Percentiles rank a stretch among this genome's conserved stretches.
These are phyloP conservation scores for Zaprionus lineosus DNA, from an alignment of 2,888 invertebrate species.

Conservation along the genomic window DNA sequence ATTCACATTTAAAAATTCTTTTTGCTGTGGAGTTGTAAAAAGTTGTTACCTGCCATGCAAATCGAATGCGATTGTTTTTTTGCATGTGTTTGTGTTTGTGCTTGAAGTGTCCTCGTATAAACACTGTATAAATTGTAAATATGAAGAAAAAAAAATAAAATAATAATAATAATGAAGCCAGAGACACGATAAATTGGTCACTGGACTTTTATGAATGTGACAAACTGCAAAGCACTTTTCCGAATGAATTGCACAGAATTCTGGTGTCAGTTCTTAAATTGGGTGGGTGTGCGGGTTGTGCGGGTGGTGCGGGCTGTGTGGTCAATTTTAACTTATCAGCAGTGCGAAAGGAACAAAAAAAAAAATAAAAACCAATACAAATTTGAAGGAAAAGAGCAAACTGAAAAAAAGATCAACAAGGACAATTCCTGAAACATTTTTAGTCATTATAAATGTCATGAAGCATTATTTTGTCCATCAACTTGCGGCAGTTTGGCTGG, in stretches of 20 bases:
- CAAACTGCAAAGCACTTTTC: slow-evolving; percentile 26
- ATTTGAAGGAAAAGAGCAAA: too few relatives aligned
- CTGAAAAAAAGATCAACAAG: slow-evolving; percentile 18
- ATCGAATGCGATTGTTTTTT: too few relatives aligned
- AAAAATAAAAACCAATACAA: too few relatives aligned
- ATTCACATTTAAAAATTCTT: too few relatives aligned
- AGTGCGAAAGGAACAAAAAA: too few relatives aligned
- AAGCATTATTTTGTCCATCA: slow-evolving; percentile 71
- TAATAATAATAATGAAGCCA: slow-evolving; percentile 4
- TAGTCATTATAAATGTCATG: slow-evolving; percentile 74
- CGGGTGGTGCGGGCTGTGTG: slow-evolving; percentile 3
- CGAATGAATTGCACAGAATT: slow-evolving; percentile 45
- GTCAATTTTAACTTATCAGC: slow-evolving; percentile 2
- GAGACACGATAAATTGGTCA: too few relatives aligned
- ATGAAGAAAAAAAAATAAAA: too few relatives aligned
- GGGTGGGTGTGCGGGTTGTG: slow-evolving; percentile 20
- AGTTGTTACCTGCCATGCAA: background rate
- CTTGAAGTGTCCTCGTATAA: too few relatives aligned
- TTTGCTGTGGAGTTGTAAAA: too few relatives aligned
- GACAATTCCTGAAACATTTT: slow-evolving; percentile 48
- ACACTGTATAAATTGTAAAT: too few relatives aligned
- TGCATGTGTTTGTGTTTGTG: too few relatives aligned
- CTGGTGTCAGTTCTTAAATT: slow-evolving; percentile 43
- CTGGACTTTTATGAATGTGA: slow-evolving; percentile 23
- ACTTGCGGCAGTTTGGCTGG: slow-evolving; percentile 46